Evolutionary conservation across 2,888 invertebrate species (phyloP), one percentile per base, ranked within the genome.

Genomic region (Geophilus truncorum): DNA sequence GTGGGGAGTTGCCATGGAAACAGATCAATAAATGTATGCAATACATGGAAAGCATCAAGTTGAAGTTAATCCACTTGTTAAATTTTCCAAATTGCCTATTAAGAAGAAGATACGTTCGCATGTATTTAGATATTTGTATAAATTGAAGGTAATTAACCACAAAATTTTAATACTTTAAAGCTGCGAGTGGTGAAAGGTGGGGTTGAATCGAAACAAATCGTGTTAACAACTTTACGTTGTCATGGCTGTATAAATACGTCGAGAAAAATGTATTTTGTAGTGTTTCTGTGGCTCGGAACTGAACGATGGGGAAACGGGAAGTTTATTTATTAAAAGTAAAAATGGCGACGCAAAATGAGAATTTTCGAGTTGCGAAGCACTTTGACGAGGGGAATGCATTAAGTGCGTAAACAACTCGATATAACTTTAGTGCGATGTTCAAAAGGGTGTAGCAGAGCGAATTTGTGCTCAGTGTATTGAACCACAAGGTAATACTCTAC

Each of bases 11-110:
- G 70, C 70, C 70, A 70, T 70, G 70, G 70, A 23, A 70, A 70
- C 70, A 70, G 70, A 70, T 70, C 70, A 70, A 70, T 70, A 70
- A 70, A 70, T 70, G 70, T 70, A 70, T 70, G 70, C 70, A 70
- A 70, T 70, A 70, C 70, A 70, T 70, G 70, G 70, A 70, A 70
- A 70, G 70, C 70, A 70, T 70, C 70, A 70, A 70, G 70, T 70
- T 70, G 70, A 70, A 70, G 70, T 70, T 70, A 70, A 70, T 70
- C 70, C 70, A 70, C 70, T 70, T 70, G 70, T 70, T 70, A 70
- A 70, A 70, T 70, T 70, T 70, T 70, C 70, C 70, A 70, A 70
- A 70, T 70, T 70, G 70, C 70, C 70, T 70, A 70, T 70, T 70
- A 70, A 70, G 70, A 70, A 70, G 70, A 70, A 70, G 70, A 70